Base-by-base conservation (phyloP, 1,140 invertebrate species). In the Liolophura sinensis region DNA sequence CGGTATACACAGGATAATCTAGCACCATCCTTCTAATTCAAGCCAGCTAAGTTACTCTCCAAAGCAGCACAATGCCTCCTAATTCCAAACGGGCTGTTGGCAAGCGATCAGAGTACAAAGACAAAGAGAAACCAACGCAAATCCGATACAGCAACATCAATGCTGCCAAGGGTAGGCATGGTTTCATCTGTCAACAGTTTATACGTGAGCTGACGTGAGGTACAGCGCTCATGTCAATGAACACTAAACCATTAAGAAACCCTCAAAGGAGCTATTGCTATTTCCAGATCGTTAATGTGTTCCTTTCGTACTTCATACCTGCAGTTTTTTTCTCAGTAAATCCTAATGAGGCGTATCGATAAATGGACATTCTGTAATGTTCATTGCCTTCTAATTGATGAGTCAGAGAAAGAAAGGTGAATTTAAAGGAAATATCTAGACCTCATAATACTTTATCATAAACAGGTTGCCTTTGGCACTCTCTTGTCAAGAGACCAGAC, bases 91-190 rank as follows among this genome's bases (percentile, higher is more conserved):
- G 24, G 49, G 31, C 55, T n/a, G n/a, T 18, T 18, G 59, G 49
- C 18, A 78, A 73, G 59, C 73, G 66, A 68, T 78, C 80, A 11
- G 76, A 80, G 65, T 85, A 82, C 60, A 73, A 87, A 70, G 87
- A 88, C 71, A 96, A 95, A 89, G 94, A 92, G 75, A 98, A 98
- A 86, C 96, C 96, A 16, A 88, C 90, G 18, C 94, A 97, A 87
- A 96, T 99, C 80, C 90, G 97, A 57, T 88, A 89, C 65, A 97
- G 95, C 77, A 99, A 99, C 83, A 99, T 99, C 69, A 91, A 91
- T 84, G 97, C 97, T 70, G 97, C 95, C 27, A 99, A 99, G 92
- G 94, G 95, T 97, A 89, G 86, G 64, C 22, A 16, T 40, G 31
- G 31, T 40, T 40, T 40, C 31, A 40, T 40, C 3, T 40, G 16